phyloP scores from a whole-genome alignment of 2,888 invertebrate species.

The Campoplex capitator region DNA sequence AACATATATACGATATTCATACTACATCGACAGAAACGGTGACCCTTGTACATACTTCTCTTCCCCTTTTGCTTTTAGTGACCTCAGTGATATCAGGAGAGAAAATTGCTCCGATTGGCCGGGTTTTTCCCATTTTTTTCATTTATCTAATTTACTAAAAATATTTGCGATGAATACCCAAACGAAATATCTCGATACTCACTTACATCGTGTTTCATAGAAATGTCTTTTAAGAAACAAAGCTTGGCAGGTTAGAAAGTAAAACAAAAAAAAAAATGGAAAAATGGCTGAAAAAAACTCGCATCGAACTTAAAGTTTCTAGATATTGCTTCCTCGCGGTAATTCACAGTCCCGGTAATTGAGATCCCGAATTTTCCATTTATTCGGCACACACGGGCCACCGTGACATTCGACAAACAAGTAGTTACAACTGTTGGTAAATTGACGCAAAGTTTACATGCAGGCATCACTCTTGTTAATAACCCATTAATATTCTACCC shows the following conservation, averaged over 20 bases:
- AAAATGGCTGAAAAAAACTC: background rate
- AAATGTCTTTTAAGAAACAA: background rate
- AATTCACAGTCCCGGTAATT: background rate
- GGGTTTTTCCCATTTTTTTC: background rate
- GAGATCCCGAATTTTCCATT: constrained; percentile 1
- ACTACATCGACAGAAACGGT: constrained; percentile 56
- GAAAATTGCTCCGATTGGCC: background rate
- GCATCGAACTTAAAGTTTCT: background rate
- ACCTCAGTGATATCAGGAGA: background rate
- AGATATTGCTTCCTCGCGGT: background rate
- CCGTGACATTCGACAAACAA: constrained; percentile 18
- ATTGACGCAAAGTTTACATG: constrained; percentile 71
- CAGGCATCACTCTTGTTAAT: constrained; percentile 52
- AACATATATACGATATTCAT: constrained; percentile 55
- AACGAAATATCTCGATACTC: background rate
- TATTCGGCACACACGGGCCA: background rate
- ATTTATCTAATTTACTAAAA: background rate
- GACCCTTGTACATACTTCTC: background rate
- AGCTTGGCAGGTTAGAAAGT: background rate
- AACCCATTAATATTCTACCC: constrained; percentile 21
- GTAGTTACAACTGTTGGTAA: constrained; percentile 12
- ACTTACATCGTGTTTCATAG: background rate
- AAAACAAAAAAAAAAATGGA: background rate
- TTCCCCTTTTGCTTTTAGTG: background rate
- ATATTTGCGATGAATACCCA: background rate